phyloP scores from a whole-genome alignment of 1,140 invertebrate genomes.

The Parasteatoda tepidariorum region DNA sequence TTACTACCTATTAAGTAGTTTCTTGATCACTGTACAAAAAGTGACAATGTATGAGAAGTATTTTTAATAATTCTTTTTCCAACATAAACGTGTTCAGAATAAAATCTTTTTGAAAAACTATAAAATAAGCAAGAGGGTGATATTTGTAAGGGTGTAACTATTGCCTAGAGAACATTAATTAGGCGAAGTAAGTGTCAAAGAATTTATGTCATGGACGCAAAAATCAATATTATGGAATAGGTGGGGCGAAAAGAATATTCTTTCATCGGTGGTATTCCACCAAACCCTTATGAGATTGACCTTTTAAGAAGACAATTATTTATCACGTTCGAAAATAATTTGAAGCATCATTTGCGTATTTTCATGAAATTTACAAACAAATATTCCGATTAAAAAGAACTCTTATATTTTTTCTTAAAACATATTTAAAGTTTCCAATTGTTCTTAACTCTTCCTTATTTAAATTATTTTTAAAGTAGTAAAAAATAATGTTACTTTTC shows the following conservation, averaged over 20 bases:
- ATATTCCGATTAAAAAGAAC: too few relatives aligned
- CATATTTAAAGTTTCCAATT: too few relatives aligned
- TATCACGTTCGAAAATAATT: constrained; percentile 6
- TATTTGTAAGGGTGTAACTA: background rate
- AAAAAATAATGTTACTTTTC: too few relatives aligned
- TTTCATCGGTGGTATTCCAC: background rate
- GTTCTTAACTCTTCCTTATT: too few relatives aligned
- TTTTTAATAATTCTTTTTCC: too few relatives aligned
- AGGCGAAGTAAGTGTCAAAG: constrained; percentile 30
- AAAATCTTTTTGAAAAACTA: background rate
- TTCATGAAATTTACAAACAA: too few relatives aligned
- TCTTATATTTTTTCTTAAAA: too few relatives aligned
- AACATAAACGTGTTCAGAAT: background rate
- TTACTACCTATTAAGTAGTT: too few relatives aligned
- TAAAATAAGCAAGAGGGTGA: background rate
- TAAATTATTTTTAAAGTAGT: too few relatives aligned
- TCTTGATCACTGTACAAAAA: too few relatives aligned
- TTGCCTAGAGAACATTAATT: constrained; percentile 10
- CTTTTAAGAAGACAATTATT: constrained; percentile 26
- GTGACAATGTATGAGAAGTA: too few relatives aligned
- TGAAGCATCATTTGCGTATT: background rate
- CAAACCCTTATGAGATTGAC: background rate
- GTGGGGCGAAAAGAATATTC: constrained; percentile 12
- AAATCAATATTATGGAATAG: constrained; percentile 25
- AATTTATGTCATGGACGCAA: constrained; percentile 32